phyloP scores from a whole-genome alignment of 2,888 invertebrate species.

The Spatulosminthurus flaviceps region DNA sequence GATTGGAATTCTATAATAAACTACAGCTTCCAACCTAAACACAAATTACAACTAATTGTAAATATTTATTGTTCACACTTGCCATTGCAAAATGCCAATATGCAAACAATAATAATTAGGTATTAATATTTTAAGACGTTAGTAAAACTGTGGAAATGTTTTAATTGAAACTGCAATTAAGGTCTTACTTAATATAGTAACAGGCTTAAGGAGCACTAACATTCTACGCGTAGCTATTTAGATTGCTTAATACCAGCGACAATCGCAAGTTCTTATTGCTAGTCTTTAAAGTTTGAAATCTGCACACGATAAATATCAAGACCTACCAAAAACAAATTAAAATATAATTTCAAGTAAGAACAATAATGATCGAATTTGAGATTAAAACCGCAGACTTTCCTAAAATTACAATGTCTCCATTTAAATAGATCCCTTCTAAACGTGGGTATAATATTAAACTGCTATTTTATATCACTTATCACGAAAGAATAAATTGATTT shows the following conservation, averaged over 20 bases:
- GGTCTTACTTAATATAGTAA: background rate
- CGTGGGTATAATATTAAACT: background rate
- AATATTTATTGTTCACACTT: background rate
- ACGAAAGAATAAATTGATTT: constrained; percentile 23
- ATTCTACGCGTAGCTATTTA: background rate
- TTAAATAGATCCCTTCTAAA: background rate
- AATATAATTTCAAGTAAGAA: constrained; percentile 9
- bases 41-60: background rate
- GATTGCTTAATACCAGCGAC: background rate
- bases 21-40: background rate
- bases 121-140: background rate
- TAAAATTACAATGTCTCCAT: background rate
- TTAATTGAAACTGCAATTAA: background rate
- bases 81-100: background rate
- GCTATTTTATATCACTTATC: constrained; percentile 16
- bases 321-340: background rate
- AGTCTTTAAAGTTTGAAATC: background rate
- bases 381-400: background rate
- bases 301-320: background rate
- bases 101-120: background rate
- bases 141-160: constrained; percentile 1
- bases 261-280: constrained; percentile 8
- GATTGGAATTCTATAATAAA: background rate
- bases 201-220: background rate
- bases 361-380: background rate